These are phyloP conservation scores for Hylaea fasciaria DNA, from an alignment of 2,888 invertebrate genomes.

Conservation along the genomic window DNA sequence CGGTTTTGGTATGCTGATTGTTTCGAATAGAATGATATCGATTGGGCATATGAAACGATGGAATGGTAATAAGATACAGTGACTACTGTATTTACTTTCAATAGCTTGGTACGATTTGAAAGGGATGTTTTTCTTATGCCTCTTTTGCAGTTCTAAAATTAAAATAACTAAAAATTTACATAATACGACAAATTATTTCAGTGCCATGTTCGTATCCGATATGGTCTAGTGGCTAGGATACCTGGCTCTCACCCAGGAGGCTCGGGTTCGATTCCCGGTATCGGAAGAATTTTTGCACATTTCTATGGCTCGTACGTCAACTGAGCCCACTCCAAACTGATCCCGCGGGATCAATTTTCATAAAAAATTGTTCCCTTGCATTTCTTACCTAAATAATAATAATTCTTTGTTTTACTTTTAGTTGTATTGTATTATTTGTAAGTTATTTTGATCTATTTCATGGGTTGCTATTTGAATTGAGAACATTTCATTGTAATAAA, in stretches of 20 bases:
- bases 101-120: neutral
- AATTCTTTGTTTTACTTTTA: no score
- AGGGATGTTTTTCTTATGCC: no score
- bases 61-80: constrained; percentile 10
- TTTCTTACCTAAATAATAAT: no score
- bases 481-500: no score
- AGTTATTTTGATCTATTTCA: no score
- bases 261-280: constrained; percentile 86
- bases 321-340: no score
- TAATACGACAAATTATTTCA: neutral
- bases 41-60: constrained; percentile 16
- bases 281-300: constrained; percentile 49
- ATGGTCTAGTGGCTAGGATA: constrained; percentile 89
- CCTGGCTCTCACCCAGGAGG: constrained; percentile 89
- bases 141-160: no score
- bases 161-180: neutral
- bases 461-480: no score
- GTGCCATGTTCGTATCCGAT: constrained; percentile 50
- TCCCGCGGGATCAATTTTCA: no score
- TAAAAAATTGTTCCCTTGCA: no score
- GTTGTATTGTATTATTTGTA: no score
- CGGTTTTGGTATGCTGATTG: constrained; percentile 52
- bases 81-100: neutral
- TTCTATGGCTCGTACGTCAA: no score
- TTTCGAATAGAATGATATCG: constrained; percentile 39